Evolutionary conservation across 2,888 invertebrate species (phyloP), one percentile per base, ranked within the genome.

Genomic region (Ceriagrion tenellum): DNA sequence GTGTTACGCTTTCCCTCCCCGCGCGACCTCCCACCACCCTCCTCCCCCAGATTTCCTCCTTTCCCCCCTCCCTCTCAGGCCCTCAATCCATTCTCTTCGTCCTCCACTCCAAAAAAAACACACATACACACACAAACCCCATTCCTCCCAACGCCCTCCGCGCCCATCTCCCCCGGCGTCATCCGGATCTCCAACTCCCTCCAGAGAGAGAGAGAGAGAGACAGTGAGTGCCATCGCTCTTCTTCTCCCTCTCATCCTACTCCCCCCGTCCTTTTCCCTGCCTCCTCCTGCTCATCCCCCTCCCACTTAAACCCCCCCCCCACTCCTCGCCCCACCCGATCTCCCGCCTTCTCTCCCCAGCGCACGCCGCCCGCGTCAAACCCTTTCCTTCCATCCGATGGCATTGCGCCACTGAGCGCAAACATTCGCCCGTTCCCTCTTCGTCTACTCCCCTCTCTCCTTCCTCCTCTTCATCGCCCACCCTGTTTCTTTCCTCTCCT

Each of bases 361-460:
- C 88, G 20, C 18, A 40, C 89, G 16, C 89, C 89, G 55, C 89
- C 55, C 47, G 55, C 55, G 55, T 89, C 89, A 47, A 56, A 89
- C 55, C 89, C 88, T 55, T 12, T 47, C 55, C 55, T 89, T 55
- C 55, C 89, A 55, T 55, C 89, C 89, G 89, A 89, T 89, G n/a
- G 89, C 47, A 89, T 88, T 88, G 88, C 88, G 40, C 88, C 40
- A n/a, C 69, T 69, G 81, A 23, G 55, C 89, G 89, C 20, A 59
- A 59, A 59, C 59, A 16, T 20, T 20, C 20, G 18, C 13, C 13
- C 1, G 16, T 23, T 26, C n/a, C 23, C 55, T 23, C 89, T 47
- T 89, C 40, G 55, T 89, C n/a, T n/a, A n/a, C n/a, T n/a, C n/a
- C n/a, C n/a, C n/a, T n/a, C 55, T 35, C 12, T 55, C 88, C 40